Evolutionary conservation across 1,140 invertebrate genomes (phyloP).

Genomic region (Leptestheria dahalacensis): DNA sequence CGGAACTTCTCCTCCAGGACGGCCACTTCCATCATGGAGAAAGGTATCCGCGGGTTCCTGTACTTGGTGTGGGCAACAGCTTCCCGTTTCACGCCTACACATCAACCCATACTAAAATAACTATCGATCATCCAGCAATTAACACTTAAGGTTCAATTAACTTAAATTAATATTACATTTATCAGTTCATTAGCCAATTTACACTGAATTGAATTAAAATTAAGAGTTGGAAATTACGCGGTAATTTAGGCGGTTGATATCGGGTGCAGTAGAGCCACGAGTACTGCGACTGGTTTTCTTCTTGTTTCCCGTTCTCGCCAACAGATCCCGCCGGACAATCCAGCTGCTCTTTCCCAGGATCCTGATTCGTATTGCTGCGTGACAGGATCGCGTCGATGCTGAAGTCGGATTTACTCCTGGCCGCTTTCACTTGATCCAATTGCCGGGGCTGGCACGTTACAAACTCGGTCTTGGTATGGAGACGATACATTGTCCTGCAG

Average conservation of each 20-base stretch:
- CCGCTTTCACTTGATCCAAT: not conserved
- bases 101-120: no score
- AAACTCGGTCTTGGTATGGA: not conserved
- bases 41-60: conserved; percentile 37
- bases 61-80: conserved; percentile 1
- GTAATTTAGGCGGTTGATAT: conserved; percentile 54
- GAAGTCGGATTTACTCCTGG: not conserved
- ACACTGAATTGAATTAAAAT: no score
- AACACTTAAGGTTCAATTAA: no score
- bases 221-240: conserved; percentile 37
- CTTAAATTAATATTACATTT: conserved; percentile 5
- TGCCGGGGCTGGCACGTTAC: not conserved
- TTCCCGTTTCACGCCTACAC: not conserved
- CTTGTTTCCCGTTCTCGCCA: not conserved
- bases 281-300: not conserved
- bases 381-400: conserved; percentile 9
- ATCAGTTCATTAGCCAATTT: no score
- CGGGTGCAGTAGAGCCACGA: conserved; percentile 54
- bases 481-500: no score
- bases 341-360: not conserved
- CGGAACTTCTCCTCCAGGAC: conserved; percentile 41
- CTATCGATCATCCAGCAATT: no score
- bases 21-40: conserved; percentile 40
- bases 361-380: not conserved
- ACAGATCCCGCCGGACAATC: not conserved